Conservation (phyloP, 2,113 vertebrate species). For the Rissa tridactyla region DNA sequence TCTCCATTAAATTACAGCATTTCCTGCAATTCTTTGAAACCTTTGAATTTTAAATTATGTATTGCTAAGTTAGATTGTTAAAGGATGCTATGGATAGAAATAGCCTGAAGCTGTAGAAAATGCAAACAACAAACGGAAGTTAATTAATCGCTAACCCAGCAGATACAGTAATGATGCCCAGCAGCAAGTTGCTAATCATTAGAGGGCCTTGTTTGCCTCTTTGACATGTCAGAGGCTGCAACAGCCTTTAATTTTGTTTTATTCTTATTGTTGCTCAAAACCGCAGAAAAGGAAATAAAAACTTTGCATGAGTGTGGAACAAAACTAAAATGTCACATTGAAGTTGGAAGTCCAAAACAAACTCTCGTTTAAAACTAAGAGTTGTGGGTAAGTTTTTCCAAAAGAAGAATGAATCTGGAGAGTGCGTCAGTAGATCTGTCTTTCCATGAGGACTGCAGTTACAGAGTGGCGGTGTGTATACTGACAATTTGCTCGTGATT, state of each 20-base stretch:
- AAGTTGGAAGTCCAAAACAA: neutral
- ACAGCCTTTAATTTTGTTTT: conserved; percentile 6
- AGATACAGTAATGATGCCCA: neutral
- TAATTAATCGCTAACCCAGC: conserved; percentile 52
- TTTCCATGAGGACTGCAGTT: neutral
- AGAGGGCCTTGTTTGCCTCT: neutral
- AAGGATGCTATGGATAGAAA: conserved; percentile 41
- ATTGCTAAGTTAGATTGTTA: conserved; percentile 51
- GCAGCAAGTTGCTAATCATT: conserved; percentile 27
- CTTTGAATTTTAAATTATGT: conserved; percentile 43
- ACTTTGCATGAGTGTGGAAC: neutral
- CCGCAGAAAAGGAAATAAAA: neutral
- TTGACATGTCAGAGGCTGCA: neutral
- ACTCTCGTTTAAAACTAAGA: neutral
- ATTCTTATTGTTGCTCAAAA: neutral
- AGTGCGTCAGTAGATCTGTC: neutral
- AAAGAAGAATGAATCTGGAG: neutral
- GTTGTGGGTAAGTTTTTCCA: neutral
- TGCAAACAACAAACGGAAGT: neutral
- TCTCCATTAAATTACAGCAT: conserved; percentile 34
- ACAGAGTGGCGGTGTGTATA: neutral
- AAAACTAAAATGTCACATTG: neutral
- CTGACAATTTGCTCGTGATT: neutral
- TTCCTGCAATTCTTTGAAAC: conserved; percentile 35
- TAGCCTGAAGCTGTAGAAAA: conserved; percentile 47